These are phyloP conservation scores for Nyctibius bracteatus DNA, from an alignment of 2,113 vertebrate species.

Conservation along the genomic window DNA sequence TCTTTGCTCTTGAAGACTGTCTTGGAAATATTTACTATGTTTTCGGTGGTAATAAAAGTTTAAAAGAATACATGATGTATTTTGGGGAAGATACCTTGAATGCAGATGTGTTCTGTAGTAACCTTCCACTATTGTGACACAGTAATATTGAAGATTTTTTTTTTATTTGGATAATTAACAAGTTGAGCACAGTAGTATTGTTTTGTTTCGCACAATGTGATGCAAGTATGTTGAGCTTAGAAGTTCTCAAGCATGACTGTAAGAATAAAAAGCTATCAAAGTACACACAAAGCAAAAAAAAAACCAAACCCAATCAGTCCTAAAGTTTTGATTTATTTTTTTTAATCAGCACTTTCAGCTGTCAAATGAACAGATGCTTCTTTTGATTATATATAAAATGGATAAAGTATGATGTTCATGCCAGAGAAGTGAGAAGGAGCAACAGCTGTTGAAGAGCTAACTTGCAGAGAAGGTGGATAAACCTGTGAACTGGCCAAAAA, in stretches of 20 bases:
- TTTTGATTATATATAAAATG: background rate
- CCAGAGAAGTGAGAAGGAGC: background rate
- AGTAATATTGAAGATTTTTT: background rate
- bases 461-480: background rate
- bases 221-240: background rate
- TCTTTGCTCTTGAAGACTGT: background rate
- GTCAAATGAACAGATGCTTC: background rate
- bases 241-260: background rate
- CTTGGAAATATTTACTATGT: background rate
- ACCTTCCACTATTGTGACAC: background rate
- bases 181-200: background rate
- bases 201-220: background rate
- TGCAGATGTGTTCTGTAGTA: background rate
- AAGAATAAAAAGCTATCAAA: background rate
- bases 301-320: background rate
- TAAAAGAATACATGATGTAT: background rate
- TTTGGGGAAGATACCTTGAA: background rate
- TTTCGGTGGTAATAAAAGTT: background rate
- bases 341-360: background rate
- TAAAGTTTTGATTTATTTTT: background rate
- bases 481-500: background rate
- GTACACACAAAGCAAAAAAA: background rate
- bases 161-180: background rate
- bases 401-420: background rate
- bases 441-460: background rate